Percentiles rank a stretch among this genome's conserved stretches.
Conservation (phyloP, 2,797 vertebrate genomes). For the Diceros bicornis region DNA sequence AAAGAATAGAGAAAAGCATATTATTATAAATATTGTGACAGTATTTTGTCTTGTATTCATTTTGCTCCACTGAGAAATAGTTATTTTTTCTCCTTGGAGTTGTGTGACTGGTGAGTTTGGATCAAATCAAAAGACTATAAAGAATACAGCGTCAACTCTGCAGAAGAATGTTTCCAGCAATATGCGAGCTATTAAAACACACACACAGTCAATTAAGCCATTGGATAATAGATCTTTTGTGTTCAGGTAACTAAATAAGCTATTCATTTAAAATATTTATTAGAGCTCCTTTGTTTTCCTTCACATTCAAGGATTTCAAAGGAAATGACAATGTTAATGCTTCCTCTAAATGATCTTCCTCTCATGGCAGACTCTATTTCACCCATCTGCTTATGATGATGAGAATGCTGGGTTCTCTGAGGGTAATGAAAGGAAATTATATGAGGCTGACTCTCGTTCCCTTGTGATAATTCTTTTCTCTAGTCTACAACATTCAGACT, state of each 20-base stretch:
- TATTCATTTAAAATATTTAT: constrained; percentile 84
- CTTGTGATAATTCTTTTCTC: constrained; percentile 70
- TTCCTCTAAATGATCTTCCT: constrained; percentile 70
- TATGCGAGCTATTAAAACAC: background rate
- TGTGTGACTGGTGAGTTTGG: constrained; percentile 29
- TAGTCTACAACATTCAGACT: constrained; percentile 41
- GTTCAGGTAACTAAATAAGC: constrained; percentile 73
- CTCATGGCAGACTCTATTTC: constrained; percentile 73
- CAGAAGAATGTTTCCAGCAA: constrained; percentile 58
- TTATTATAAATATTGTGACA: constrained; percentile 58
- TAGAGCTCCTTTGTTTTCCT: constrained; percentile 79
- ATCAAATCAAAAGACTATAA: constrained; percentile 17
- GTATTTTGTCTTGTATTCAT: background rate
- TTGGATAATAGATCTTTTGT: constrained; percentile 78
- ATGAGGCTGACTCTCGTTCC: constrained; percentile 69
- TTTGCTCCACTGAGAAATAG: background rate
- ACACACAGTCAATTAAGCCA: constrained; percentile 61
- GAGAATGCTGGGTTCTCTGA: constrained; percentile 60
- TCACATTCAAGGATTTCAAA: constrained; percentile 76
- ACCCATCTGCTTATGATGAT: constrained; percentile 71
- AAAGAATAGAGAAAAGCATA: background rate
- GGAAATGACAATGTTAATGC: constrained; percentile 56
- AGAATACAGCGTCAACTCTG: background rate
- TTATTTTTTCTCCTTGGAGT: constrained; percentile 20
- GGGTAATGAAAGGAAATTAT: constrained; percentile 81